Base-by-base conservation (phyloP, 2,113 vertebrate species). In the Eulemur rufifrons region DNA sequence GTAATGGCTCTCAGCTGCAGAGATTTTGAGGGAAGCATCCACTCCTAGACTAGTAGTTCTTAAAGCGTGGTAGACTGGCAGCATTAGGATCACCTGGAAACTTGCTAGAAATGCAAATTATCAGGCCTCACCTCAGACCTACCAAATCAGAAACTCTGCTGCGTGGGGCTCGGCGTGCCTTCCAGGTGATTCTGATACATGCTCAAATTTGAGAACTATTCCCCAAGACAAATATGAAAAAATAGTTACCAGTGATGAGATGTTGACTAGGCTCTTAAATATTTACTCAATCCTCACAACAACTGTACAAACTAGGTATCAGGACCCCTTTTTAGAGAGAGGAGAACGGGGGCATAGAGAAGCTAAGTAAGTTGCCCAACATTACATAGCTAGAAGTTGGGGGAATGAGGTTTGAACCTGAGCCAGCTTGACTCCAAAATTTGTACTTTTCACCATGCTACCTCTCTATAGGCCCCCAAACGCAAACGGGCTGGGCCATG, bases 191-290 rank as follows among this genome's bases (percentile, higher is more conserved):
- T 86, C 54, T 83, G 73, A 69, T 73, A 34, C 11, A 23, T 59
- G 66, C 42, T 78, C 37, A 86, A 77, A 64, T 86, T 37, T 86
- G 80, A 96, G 73, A 97, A 94, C 21, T 27, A 52, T 52, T 87
- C 45, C 29, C 71, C 84, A 92, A 59, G 61, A 66, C 45, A 85
- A 91, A 66, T 50, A 80, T 14, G 83, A 45, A 82, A 82, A 68
- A 77, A n/a, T 0, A 15, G 18, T 84, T 74, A 82, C 20, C 12
- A 42, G 52, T 39, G 29, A 73, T 39, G 29, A 73, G 59, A 59
- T 3, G 4, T 76, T 69, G 64, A 84, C 6, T n/a, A 50, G 86
- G 47, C 23, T 37, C 42, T 89, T 81, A 88, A 89, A 85, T 90
- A 87, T 71, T 77, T 68, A 69, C 47, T 92, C 76, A 76, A 34